Percentiles rank a stretch among this genome's conserved stretches.
These are phyloP conservation scores for Magallana gigas DNA, from an alignment of 1,140 invertebrate species.

Conservation along the genomic window DNA sequence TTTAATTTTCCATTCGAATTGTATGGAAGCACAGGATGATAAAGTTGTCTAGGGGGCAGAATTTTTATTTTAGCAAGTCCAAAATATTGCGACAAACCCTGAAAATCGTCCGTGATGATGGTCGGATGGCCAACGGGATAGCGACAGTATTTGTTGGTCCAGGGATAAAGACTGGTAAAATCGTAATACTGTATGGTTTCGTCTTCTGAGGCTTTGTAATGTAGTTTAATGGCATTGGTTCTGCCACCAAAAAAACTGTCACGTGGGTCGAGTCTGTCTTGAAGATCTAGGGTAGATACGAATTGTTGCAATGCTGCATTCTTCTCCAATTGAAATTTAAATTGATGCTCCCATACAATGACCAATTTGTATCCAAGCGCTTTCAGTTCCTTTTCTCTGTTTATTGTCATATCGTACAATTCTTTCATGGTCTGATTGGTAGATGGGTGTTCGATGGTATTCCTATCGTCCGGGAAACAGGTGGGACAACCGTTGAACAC, in stretches of 20 bases:
- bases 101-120: conserved; percentile 45
- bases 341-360: conserved; percentile 42
- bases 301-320: conserved; percentile 18
- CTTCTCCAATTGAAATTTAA: conserved; percentile 21
- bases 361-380: conserved; percentile 18
- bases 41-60: conserved; percentile 21
- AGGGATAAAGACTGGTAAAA: conserved; percentile 51
- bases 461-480: conserved; percentile 44
- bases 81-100: conserved; percentile 24
- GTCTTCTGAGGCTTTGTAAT: conserved; percentile 1
- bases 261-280: conserved; percentile 44
- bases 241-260: conserved; percentile 53
- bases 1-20: conserved; percentile 51
- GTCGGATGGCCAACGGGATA: conserved; percentile 48
- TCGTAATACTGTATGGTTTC: conserved; percentile 49
- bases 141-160: conserved; percentile 43
- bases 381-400: conserved; percentile 15
- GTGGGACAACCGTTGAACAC: conserved; percentile 45
- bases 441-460: conserved; percentile 6
- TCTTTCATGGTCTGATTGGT: conserved; percentile 48
- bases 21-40: conserved; percentile 50
- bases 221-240: conserved; percentile 45
- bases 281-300: conserved; percentile 13
- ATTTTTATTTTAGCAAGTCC: conserved; percentile 48
- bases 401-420: conserved; percentile 42